phyloP scores from a whole-genome alignment of 2,113 vertebrate species.

The Acinonyx jubatus region DNA sequence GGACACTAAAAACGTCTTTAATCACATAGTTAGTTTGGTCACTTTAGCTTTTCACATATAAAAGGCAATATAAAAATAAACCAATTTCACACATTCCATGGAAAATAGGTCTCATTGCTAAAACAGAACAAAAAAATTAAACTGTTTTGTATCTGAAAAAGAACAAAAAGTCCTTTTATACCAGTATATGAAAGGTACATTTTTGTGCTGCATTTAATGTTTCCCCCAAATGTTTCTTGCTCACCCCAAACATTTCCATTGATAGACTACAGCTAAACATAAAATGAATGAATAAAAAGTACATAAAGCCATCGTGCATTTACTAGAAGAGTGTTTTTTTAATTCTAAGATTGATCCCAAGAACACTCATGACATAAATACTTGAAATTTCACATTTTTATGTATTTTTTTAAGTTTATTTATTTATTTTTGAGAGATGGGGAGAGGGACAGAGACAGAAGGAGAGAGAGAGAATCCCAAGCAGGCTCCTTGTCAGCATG shows the following conservation, averaged over 20 bases:
- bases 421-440: too few relatives aligned
- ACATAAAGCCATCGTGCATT: background rate
- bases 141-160: constrained; percentile 69
- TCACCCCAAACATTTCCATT: background rate
- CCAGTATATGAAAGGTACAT: constrained; percentile 38
- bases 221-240: background rate
- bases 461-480: too few relatives aligned
- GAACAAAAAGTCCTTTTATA: constrained; percentile 60
- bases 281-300: background rate
- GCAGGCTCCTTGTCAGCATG: too few relatives aligned
- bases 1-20: constrained; percentile 5
- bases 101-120: constrained; percentile 65
- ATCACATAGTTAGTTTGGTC: constrained; percentile 55
- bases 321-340: background rate
- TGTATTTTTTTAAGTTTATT: too few relatives aligned
- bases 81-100: constrained; percentile 18
- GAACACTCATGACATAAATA: background rate
- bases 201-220: constrained; percentile 21
- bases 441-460: too few relatives aligned
- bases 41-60: constrained; percentile 52
- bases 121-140: constrained; percentile 53
- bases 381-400: background rate
- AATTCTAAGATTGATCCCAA: background rate
- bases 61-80: constrained; percentile 66
- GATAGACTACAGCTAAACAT: background rate